A percentile compares a stretch with the other conserved stretches of the same genome.
phyloP scores from a whole-genome alignment of 1,140 invertebrate genomes.

The Mycetomoellerius zeteki region DNA sequence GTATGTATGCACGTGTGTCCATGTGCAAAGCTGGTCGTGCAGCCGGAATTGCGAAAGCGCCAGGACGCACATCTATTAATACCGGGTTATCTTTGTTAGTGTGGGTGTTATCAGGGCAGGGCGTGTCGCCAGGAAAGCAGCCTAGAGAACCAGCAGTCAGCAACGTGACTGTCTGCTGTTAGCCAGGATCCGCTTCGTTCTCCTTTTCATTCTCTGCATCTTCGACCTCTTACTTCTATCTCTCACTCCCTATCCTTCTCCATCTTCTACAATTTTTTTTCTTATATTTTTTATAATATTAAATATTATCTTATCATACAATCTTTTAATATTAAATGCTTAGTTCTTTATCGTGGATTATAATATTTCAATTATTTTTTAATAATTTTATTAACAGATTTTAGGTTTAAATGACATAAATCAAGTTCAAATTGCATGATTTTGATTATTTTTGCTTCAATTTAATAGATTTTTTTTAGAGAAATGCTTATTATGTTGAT shows the following conservation, averaged over 20 bases:
- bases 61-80: constrained; percentile 84
- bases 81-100: constrained; percentile 82
- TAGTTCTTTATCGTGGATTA: constrained; percentile 8
- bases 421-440: not conserved
- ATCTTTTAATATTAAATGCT: not conserved
- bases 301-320: no score
- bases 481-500: not conserved
- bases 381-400: constrained; percentile 22
- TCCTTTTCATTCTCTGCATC: constrained; percentile 31
- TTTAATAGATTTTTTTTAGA: not conserved
- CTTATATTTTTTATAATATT: not conserved
- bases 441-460: not conserved
- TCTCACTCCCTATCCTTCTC: constrained; percentile 22
- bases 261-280: not conserved
- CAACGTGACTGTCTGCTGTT: constrained; percentile 82
- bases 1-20: constrained; percentile 13
- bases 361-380: constrained; percentile 21
- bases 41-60: constrained; percentile 81
- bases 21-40: constrained; percentile 48
- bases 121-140: constrained; percentile 84
- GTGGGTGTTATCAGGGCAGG: constrained; percentile 86
- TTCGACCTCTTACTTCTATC: constrained; percentile 9
- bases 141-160: constrained; percentile 73
- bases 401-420: not conserved
- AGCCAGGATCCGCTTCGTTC: constrained; percentile 76